Base-by-base conservation (phyloP, 2,888 invertebrate genomes). In the Agapostemon virescens region DNA sequence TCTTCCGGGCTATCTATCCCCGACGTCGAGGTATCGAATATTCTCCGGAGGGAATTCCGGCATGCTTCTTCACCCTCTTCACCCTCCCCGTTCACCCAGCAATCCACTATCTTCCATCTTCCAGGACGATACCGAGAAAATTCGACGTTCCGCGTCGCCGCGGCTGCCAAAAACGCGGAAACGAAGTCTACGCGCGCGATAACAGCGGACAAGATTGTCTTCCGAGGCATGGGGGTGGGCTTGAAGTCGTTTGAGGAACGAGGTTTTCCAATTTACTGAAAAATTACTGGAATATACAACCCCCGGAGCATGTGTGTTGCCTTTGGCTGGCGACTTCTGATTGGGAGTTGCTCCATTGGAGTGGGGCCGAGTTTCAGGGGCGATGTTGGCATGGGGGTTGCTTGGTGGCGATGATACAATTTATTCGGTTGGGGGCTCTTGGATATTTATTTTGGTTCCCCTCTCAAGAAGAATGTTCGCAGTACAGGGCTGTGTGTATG, bases 261-360 rank as follows among this genome's bases (percentile, higher is more conserved):
- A 63, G 72, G 70, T 79, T 67, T 66, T 58, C 66, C 78, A 69
- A 70, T 75, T 79, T 69, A 70, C 58, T 70, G 58, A 75, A 69
- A 70, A 79, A 79, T 79, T 79, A 75, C 69, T 42, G 42, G 38
- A 45, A 58, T 69, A 69, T 58, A 74, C 77, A 68, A 38, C 13
- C 33, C 13, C 9, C 36, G 20, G 33, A 17, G 36, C n/a, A 33
- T 36, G 20, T 36, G n/a, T 11, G 11, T 36, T 36, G 63, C n/a
- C 33, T 26, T 55, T 55, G 55, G 15, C 26, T 26, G 36, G n/a
- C 33, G 58, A 17, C 33, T 61, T 20, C 30, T 61, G 6, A 17
- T 17, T 55, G 26, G 55, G 26, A 55, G 26, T 20, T 9, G 20
- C 61, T 33, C 20, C 20, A 1, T 33, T 30, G 20, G 33, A n/a